These are phyloP conservation scores for Eclectus roratus DNA, from an alignment of 2,113 vertebrate genomes.

Conservation along the genomic window DNA sequence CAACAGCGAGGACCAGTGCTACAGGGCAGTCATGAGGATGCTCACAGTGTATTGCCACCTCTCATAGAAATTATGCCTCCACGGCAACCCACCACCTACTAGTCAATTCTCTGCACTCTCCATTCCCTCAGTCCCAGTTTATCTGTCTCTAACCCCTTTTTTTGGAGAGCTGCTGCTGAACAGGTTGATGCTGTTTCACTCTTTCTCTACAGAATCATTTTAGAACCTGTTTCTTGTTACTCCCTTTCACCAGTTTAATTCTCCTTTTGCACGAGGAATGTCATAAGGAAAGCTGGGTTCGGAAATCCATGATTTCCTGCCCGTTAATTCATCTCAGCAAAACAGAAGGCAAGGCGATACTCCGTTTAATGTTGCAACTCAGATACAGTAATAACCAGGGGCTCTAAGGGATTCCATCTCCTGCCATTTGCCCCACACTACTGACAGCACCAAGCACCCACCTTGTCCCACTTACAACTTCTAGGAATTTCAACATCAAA, in stretches of 20 bases:
- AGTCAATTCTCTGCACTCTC: not conserved
- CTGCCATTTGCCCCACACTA: not conserved
- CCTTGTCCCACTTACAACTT: not conserved
- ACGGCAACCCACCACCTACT: not conserved
- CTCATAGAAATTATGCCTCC: not conserved
- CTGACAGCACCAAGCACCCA: not conserved
- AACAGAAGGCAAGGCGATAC: constrained; percentile 56
- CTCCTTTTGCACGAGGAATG: constrained; percentile 38
- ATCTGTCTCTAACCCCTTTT: not conserved
- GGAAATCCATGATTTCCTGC: constrained; percentile 73
- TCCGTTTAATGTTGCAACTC: not conserved
- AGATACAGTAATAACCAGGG: not conserved
- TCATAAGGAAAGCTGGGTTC: constrained; percentile 8
- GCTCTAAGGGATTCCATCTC: not conserved
- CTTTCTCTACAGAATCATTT: not conserved
- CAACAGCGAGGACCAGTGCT: not conserved
- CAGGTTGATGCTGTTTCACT: not conserved
- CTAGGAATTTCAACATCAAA: not conserved
- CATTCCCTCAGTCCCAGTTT: not conserved
- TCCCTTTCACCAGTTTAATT: constrained; percentile 1
- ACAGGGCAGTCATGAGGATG: not conserved
- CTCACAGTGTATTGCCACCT: not conserved
- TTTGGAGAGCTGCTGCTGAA: not conserved
- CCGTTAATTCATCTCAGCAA: constrained; percentile 64
- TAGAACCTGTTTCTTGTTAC: constrained; percentile 65